These are phyloP conservation scores for Xenentodon cancila DNA, from an alignment of 2,797 vertebrate genomes.

Conservation along the genomic window DNA sequence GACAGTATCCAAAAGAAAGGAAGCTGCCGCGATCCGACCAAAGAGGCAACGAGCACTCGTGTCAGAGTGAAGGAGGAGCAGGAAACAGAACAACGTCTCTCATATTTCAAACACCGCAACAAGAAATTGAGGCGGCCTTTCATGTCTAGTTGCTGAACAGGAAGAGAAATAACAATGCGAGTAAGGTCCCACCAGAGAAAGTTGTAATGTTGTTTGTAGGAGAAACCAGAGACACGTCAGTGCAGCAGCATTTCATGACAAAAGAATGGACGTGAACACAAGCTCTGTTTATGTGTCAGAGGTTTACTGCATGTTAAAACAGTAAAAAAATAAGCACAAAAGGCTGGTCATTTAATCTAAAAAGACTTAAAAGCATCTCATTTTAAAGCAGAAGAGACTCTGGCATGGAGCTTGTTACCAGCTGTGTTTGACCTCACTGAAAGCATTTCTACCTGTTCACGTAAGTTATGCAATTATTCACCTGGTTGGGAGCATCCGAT, in stretches of 20 bases:
- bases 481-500: conserved; percentile 30
- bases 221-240: conserved; percentile 10
- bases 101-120: conserved; percentile 45
- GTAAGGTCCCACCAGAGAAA: conserved; percentile 54
- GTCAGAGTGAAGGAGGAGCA: conserved; percentile 32
- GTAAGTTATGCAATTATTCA: conserved; percentile 34
- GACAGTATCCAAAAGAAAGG: conserved; percentile 14
- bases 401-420: background rate
- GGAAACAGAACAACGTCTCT: conserved; percentile 37
- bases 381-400: background rate
- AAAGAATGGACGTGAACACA: background rate
- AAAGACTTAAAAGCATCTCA: background rate
- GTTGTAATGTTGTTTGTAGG: conserved; percentile 40
- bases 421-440: background rate
- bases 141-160: conserved; percentile 65
- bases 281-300: background rate
- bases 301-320: conserved; percentile 1
- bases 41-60: conserved; percentile 4
- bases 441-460: conserved; percentile 13
- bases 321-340: background rate
- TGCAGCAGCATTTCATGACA: conserved; percentile 8
- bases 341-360: background rate
- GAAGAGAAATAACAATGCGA: conserved; percentile 52
- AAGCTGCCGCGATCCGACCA: background rate
- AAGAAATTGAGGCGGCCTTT: conserved; percentile 33